Evolutionary conservation across 2,888 invertebrate species (phyloP), one percentile per base, ranked within the genome.

Genomic region (Caenorhabditis zanzibari): DNA sequence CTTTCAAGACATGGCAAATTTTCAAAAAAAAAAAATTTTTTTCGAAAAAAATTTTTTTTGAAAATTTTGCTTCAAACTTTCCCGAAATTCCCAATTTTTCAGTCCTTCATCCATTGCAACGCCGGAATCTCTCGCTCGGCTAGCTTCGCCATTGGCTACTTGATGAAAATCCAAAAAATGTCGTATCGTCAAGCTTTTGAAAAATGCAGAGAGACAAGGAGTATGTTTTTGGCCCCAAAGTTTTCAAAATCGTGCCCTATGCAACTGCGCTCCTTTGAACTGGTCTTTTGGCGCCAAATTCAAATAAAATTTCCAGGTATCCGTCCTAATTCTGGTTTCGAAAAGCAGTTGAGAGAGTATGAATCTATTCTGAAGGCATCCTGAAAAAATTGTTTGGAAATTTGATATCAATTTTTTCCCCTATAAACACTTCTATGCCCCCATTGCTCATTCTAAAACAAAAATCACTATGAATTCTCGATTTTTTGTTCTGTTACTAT

Each of bases 51-150:
- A n/a, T n/a, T n/a, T n/a, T n/a, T n/a, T n/a, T n/a, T n/a, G n/a
- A n/a, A n/a, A n/a, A n/a, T n/a, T n/a, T n/a, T n/a, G 32, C 7
- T 32, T 4, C 4, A 7, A 32, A 32, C 32, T 4, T 32, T 32
- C 32, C 7, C 32, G n/a, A 49, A 49, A 49, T 22, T 49, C 19
- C 7, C 22, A 19, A 58, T 19, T 35, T 19, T 7, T 12, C 71
- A 86, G 88, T 88, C 90, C 7, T 90, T 92, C 47, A 87, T 92
- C 16, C 92, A 92, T 76, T 92, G 92, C 82, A 92, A 92, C 80
- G 92, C 92, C 14, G 92, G 92, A 56, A 89, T 92, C 1, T 93
- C 93, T 9, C 89, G 93, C n/a, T 92, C 93, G 10, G 90, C 93
- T 0, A 91, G 93, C 1, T 90, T 93, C 66, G 92, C 92, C 0